Conservation (phyloP, 2,113 vertebrate genomes). For the Heteronetta atricapilla region DNA sequence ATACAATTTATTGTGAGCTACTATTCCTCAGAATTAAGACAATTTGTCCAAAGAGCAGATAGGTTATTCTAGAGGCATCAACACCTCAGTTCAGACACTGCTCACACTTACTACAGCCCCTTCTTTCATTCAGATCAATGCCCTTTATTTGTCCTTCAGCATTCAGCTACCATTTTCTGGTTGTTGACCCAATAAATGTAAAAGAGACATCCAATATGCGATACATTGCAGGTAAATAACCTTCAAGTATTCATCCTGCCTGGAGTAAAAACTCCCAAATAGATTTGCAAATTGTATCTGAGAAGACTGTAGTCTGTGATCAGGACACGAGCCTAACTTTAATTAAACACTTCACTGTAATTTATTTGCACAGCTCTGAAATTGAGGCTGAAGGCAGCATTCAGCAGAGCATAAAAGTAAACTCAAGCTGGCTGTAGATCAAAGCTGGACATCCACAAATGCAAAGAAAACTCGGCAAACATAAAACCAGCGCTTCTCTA, state of each 20-base stretch:
- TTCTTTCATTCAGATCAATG: neutral
- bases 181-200: neutral
- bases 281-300: conserved; percentile 23
- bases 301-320: neutral
- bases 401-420: conserved; percentile 61
- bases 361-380: conserved; percentile 59
- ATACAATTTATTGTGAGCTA: neutral
- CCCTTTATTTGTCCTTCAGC: neutral
- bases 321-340: conserved; percentile 31
- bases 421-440: conserved; percentile 37
- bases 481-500: neutral
- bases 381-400: conserved; percentile 45
- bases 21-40: neutral
- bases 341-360: conserved; percentile 42
- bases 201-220: neutral
- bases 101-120: neutral
- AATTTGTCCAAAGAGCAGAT: neutral
- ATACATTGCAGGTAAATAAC: conserved; percentile 30
- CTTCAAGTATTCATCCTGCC: conserved; percentile 3
- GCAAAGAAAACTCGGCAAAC: neutral
- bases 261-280: conserved; percentile 13
- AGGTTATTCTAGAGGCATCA: neutral
- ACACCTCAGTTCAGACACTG: neutral
- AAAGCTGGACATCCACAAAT: conserved; percentile 30
- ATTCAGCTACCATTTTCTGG: neutral